A percentile compares a stretch with the other conserved stretches of the same genome.
Evolutionary conservation across 1,140 invertebrate species (phyloP).

Genomic region (Drosophila pectinifera): DNA sequence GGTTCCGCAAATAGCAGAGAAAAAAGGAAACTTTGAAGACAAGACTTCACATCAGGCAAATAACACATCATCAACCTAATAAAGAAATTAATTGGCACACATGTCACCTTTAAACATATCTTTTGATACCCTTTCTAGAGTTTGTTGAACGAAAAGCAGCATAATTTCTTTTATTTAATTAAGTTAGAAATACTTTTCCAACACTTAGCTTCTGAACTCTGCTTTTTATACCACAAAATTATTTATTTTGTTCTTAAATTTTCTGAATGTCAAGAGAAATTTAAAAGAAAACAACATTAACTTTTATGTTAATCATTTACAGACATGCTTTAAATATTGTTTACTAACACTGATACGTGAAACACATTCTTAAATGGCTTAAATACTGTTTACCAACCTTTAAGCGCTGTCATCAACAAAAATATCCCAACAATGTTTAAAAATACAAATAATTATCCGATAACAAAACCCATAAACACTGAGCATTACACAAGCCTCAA

Average conservation of each 20-base stretch:
- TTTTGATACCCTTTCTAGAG: background rate
- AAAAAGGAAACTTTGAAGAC: conserved; percentile 1
- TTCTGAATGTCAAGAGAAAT: too few species aligned
- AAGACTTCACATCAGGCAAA: too few species aligned
- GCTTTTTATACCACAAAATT: too few species aligned
- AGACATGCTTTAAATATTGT: background rate
- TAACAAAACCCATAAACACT: conserved; percentile 9
- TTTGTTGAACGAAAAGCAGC: background rate
- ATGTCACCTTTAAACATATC: background rate
- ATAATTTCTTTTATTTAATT: background rate
- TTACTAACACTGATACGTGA: background rate
- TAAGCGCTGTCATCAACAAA: too few species aligned
- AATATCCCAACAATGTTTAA: background rate
- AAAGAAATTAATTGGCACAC: background rate
- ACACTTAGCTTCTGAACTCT: background rate
- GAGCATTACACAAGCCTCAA: conserved; percentile 19
- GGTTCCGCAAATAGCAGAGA: background rate
- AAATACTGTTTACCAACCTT: conserved; percentile 1
- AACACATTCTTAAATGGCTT: background rate
- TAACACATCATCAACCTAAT: background rate
- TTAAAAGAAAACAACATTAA: too few species aligned
- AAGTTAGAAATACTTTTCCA: background rate
- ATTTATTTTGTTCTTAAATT: too few species aligned
- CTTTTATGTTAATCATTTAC: too few species aligned
- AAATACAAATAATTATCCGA: conserved; percentile 10